Evolutionary conservation across 2,113 vertebrate genomes (phyloP).

Genomic region (Catharus fuscescens): DNA sequence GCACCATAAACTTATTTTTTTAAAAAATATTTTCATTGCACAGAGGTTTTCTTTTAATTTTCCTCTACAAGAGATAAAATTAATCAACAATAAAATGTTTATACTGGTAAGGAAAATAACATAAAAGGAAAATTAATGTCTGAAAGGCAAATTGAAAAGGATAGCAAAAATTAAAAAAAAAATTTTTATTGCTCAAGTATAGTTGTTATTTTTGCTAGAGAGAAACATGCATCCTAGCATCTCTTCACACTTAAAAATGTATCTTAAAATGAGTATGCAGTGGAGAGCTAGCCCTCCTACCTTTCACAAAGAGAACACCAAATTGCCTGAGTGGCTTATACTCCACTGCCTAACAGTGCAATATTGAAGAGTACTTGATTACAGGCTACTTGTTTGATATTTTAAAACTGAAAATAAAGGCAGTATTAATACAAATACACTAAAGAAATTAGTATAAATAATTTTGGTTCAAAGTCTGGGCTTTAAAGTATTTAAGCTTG

Average conservation of each 20-base stretch:
- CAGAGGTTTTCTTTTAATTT: not conserved
- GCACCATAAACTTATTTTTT: accelerated
- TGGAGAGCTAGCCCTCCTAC: not conserved
- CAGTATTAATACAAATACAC: not conserved
- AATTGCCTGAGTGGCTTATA: not conserved
- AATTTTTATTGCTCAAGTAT: not conserved
- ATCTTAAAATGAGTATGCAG: not conserved
- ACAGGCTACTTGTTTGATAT: not conserved
- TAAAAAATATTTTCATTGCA: not conserved
- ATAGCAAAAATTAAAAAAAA: not conserved
- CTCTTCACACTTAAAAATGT: not conserved
- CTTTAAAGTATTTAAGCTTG: not conserved
- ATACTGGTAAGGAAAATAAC: not conserved
- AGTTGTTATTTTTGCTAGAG: not conserved
- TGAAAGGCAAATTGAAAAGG: not conserved
- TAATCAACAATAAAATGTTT: not conserved
- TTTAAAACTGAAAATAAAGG: not conserved
- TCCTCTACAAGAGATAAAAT: not conserved
- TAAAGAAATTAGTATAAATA: not conserved
- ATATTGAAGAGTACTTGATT: not conserved
- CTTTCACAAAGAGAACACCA: not conserved
- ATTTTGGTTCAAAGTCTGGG: not conserved
- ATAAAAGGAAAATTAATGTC: not conserved
- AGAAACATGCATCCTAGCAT: not conserved
- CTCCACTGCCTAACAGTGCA: not conserved